Evolutionary conservation across 2,113 vertebrate species (phyloP).

Genomic region (Lampris incognitus): DNA sequence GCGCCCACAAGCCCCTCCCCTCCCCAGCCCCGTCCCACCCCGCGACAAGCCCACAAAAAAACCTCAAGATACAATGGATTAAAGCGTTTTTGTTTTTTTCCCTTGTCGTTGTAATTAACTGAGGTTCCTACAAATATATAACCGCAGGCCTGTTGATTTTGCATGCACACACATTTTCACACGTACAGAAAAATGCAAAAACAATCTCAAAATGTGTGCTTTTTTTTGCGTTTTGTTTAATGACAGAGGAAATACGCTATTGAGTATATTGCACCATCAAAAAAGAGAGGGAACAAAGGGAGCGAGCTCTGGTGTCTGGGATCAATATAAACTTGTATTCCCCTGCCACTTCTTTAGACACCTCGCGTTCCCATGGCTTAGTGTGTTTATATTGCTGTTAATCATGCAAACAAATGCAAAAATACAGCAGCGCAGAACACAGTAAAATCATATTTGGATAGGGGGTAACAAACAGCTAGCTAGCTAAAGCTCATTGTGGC

Average conservation of each 20-base stretch:
- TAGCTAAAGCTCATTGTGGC: constrained; percentile 58
- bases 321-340: constrained; percentile 22
- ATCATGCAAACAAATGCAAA: constrained; percentile 37
- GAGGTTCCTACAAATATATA: constrained; percentile 60
- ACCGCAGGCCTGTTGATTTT: constrained; percentile 46
- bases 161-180: constrained; percentile 38
- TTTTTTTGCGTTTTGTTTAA: neutral
- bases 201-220: constrained; percentile 37
- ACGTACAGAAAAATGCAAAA: constrained; percentile 18
- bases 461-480: constrained; percentile 53
- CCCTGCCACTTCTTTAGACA: constrained; percentile 8
- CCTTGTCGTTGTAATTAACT: constrained; percentile 62
- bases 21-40: neutral
- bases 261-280: constrained; percentile 4
- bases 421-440: neutral
- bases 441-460: constrained; percentile 34
- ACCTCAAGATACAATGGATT: constrained; percentile 71
- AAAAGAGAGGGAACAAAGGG: constrained; percentile 19
- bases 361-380: constrained; percentile 6
- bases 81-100: constrained; percentile 56
- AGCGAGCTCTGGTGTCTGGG: constrained; percentile 34
- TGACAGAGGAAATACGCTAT: constrained; percentile 32
- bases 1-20: constrained; percentile 47
- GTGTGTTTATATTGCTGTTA: constrained; percentile 12
- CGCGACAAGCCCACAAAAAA: constrained; percentile 31